A percentile compares a stretch with the other conserved stretches of the same genome.
phyloP scores from a whole-genome alignment of 1,140 invertebrate genomes.

The Procambarus clarkii region DNA sequence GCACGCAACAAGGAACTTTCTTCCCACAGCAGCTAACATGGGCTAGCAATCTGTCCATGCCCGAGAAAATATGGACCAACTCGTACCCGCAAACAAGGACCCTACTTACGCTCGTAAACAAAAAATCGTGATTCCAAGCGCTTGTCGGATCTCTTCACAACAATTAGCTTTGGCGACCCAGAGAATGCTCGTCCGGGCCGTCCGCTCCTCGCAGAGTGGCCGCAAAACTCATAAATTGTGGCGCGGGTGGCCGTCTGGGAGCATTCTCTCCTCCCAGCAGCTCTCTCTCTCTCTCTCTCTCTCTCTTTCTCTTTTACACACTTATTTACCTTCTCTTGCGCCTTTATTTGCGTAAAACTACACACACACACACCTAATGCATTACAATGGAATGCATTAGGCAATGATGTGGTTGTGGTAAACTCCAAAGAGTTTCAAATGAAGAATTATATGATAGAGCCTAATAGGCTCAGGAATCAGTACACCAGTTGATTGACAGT shows the following conservation, averaged over 20 bases:
- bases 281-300: neutral
- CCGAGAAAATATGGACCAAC: too few species aligned
- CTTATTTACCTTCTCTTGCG: neutral
- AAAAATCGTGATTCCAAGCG: neutral
- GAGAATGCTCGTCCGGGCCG: neutral
- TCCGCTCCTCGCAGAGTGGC: neutral
- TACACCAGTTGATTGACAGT: too few species aligned
- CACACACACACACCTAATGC: too few species aligned
- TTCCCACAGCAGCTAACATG: too few species aligned
- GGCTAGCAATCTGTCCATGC: too few species aligned
- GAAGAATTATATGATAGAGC: too few species aligned
- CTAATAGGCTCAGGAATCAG: too few species aligned
- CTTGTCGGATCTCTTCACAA: neutral
- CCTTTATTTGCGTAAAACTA: neutral
- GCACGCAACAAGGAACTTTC: too few species aligned
- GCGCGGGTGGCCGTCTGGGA: neutral
- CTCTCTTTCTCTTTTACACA: neutral
- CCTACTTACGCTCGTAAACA: neutral
- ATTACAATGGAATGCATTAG: too few species aligned
- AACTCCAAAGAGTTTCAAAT: too few species aligned
- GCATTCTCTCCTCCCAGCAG: neutral
- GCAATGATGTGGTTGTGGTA: too few species aligned
- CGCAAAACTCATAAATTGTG: constrained; percentile 12
- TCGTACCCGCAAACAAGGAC: too few species aligned
- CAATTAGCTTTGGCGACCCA: neutral